Percentiles rank a stretch among this genome's conserved stretches.
Evolutionary conservation across 2,113 vertebrate species (phyloP).

Genomic region (Guaruba guarouba): DNA sequence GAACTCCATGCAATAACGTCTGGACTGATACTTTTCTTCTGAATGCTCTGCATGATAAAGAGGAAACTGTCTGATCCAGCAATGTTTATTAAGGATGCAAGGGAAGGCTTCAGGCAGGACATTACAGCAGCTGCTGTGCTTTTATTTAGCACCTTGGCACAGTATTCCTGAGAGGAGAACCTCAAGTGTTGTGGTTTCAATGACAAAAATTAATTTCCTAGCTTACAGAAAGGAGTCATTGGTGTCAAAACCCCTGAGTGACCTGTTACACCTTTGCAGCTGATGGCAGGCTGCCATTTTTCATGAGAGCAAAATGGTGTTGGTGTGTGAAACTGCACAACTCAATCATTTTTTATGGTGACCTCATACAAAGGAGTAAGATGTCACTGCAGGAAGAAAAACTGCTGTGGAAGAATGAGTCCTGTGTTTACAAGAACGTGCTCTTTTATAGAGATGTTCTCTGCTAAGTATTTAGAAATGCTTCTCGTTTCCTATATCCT

Average conservation of each 20-base stretch:
- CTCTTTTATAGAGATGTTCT: slow-evolving; percentile 22
- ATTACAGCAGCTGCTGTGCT: not conserved
- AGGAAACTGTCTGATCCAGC: not conserved
- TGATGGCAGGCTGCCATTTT: slow-evolving; percentile 23
- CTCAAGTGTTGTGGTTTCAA: not conserved
- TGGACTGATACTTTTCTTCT: not conserved
- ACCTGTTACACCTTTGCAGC: slow-evolving; percentile 47
- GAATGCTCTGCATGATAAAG: not conserved
- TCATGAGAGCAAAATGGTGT: not conserved
- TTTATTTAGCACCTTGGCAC: not conserved
- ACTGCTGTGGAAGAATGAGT: slow-evolving; percentile 46
- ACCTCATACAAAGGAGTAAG: slow-evolving; percentile 23
- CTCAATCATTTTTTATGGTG: not conserved
- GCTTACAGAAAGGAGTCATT: not conserved
- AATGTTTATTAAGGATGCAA: not conserved
- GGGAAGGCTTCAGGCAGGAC: not conserved
- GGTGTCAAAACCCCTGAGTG: not conserved
- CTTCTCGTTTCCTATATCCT: not conserved
- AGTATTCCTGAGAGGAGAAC: not conserved
- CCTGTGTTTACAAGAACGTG: slow-evolving; percentile 36
- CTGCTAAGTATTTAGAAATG: not conserved
- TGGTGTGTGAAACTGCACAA: slow-evolving; percentile 23
- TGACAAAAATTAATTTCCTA: slow-evolving; percentile 45
- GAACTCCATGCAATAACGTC: not conserved
- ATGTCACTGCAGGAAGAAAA: slow-evolving; percentile 27